Evolutionary conservation across 2,113 vertebrate genomes (phyloP), one percentile per base, ranked within the genome.

Genomic region (Thymallus thymallus): DNA sequence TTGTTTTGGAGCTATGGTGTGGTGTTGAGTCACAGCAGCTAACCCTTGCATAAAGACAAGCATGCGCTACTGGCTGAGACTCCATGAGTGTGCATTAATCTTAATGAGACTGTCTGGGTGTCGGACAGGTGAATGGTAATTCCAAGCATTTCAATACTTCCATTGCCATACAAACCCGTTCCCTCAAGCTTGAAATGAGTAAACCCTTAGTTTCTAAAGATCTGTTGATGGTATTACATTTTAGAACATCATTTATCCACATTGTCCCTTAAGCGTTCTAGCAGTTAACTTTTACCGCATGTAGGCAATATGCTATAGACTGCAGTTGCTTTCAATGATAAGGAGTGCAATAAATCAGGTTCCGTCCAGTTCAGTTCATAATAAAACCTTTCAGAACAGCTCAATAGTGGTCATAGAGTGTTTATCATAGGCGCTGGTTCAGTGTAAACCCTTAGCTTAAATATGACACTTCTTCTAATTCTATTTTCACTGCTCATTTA

Each of bases 311-410:
- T 41, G 9, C 35, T 69, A 73, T 77, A 51, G 48, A 51, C 16
- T 51, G 41, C 41, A 10, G 22, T 73, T 72, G 82, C 83, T 73
- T 84, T 69, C 63, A 75, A 72, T 61, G 73, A 78, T 80, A 75
- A 41, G 35, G 10, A 41, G 10, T 41, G 35, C 35, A 41, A 12
- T 41, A 41, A 68, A 68, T 81, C 1, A 71, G 22, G 72, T 85
- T 81, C 77, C 26, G 61, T 70, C 73, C 72, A 76, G 69, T 77
- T 68, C 76, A 82, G 79, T 81, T 75, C 32, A 83, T 85, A 82
- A 79, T 35, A 41, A 64, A 66, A 68, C 16, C 80, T 78, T 79
- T 76, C 51, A 35, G 73, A 84, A 82, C 80, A 10, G 80, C 80
- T 88, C 74, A 71, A 79, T 85, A 56, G 74, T 80, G 51, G 68